A percentile compares a stretch with the other conserved stretches of the same genome.
Evolutionary conservation across 2,113 vertebrate species (phyloP).

Genomic region (Microtus oregoni): DNA sequence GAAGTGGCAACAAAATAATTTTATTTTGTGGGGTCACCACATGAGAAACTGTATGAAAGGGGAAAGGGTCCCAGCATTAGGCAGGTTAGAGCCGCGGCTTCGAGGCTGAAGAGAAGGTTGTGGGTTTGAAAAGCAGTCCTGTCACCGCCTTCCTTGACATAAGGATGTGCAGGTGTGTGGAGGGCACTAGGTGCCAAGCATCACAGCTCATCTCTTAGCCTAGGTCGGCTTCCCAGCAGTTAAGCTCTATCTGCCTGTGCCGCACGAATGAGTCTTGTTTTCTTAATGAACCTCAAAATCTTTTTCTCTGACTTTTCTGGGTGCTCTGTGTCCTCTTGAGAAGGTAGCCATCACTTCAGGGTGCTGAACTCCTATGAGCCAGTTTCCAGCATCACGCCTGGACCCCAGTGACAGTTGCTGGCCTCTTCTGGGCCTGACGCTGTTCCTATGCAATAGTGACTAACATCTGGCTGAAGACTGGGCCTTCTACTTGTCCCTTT

Average conservation of each 20-base stretch:
- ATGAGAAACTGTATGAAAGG: not conserved
- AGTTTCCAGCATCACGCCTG: not conserved
- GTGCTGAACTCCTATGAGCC: not conserved
- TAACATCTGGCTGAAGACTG: not conserved
- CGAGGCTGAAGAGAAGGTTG: not conserved
- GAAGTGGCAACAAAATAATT: not conserved
- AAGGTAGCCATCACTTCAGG: not conserved
- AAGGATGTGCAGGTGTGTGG: no score
- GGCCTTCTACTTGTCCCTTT: not conserved
- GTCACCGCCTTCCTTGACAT: not conserved
- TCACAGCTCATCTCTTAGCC: not conserved
- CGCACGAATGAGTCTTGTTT: not conserved
- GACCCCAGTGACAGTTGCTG: not conserved
- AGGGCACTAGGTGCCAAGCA: not conserved
- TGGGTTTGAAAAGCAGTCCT: not conserved
- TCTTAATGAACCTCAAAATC: not conserved
- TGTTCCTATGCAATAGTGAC: not conserved
- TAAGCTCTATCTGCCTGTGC: not conserved
- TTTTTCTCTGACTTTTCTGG: not conserved
- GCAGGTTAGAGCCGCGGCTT: not conserved
- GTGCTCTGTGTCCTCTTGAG: not conserved
- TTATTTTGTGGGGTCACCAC: not conserved
- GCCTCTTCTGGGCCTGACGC: not conserved
- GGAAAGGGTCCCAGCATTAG: not conserved
- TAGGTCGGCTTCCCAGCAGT: not conserved